These are phyloP conservation scores for Pterostichus niger DNA, from an alignment of 2,888 invertebrate species.

Conservation along the genomic window DNA sequence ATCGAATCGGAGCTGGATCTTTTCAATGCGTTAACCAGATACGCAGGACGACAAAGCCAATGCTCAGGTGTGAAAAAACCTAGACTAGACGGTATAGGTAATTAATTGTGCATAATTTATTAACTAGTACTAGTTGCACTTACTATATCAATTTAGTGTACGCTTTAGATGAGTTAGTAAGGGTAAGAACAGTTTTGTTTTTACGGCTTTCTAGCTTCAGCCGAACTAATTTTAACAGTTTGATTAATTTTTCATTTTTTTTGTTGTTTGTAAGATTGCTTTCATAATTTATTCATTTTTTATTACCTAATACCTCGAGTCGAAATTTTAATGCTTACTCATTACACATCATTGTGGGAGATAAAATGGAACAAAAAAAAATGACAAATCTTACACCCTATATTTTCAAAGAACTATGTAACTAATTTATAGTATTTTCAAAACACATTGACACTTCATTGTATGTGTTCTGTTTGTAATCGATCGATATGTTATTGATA, in stretches of 20 bases:
- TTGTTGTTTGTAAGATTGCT: no score
- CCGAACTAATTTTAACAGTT: no score
- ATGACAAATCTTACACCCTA: neutral
- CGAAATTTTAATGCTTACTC: neutral
- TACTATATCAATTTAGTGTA: conserved; percentile 54
- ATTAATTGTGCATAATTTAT: conserved; percentile 72
- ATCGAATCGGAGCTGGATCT: conserved; percentile 88
- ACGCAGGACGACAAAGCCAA: conserved; percentile 81
- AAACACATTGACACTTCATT: no score
- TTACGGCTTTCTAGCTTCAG: conserved; percentile 27
- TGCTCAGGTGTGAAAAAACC: conserved; percentile 78
- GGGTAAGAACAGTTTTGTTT: conserved; percentile 38
- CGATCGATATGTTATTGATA: no score
- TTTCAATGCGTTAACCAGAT: conserved; percentile 86
- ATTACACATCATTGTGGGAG: conserved; percentile 12
- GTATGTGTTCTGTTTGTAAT: no score
- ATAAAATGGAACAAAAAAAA: neutral
- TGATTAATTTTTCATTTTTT: no score
- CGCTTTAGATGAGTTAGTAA: conserved; percentile 42
- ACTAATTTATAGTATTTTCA: no score
- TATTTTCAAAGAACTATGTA: no score
- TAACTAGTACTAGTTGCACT: conserved; percentile 68
- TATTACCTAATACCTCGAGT: conserved; percentile 13
- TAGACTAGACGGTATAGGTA: conserved; percentile 77
- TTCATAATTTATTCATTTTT: conserved; percentile 3